Evolutionary conservation across 1,140 invertebrate species (phyloP), one percentile per base, ranked within the genome.

Genomic region (Rhopalosiphum maidis): DNA sequence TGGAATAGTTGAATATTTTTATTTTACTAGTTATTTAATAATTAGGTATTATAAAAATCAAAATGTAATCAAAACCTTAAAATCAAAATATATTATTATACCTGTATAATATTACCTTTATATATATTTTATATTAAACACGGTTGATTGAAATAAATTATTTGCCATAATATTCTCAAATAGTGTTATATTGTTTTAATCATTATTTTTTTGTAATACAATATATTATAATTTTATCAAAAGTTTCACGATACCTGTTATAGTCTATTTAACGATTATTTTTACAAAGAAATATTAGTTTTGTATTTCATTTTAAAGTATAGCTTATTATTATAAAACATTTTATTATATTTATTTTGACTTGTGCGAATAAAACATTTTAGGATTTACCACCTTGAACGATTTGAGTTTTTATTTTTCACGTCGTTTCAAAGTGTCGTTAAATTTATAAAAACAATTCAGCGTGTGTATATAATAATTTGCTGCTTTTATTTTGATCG

Each of bases 291-390:
- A 30, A 86, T 46, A 43, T 46, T 86, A 86, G 85, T 11, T 86
- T 46, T 86, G 43, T 46, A 86, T 86, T 30, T 86, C 5, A 11
- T 83, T 83, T 83, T 83, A 37, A 85, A 85, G 9, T 46, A 30
- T 46, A 15, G 30, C 9, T 86, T 85, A 46, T 30, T 86, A 86
- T 86, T 86, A 41, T 18, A 43, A 46, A 37, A 77, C 7, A 82
- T n/a, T 11, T 68, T 68, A 68, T 37, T 83, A 30, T 86, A 43
- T 86, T 86, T 86, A 86, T 86, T 86, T 88, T 88, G 30, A 87
- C 30, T 88, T 88, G 86, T 88, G 15, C 51, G n/a, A 88, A 88
- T 88, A 88, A 88, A 48, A 48, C 18, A n/a, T 18, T 88, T 48
- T 48, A 48, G 43, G 86, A 51, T 88, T 48, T 48, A n/a, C n/a